phyloP scores from a whole-genome alignment of 2,888 invertebrate genomes.

The Agrotis clavis region DNA sequence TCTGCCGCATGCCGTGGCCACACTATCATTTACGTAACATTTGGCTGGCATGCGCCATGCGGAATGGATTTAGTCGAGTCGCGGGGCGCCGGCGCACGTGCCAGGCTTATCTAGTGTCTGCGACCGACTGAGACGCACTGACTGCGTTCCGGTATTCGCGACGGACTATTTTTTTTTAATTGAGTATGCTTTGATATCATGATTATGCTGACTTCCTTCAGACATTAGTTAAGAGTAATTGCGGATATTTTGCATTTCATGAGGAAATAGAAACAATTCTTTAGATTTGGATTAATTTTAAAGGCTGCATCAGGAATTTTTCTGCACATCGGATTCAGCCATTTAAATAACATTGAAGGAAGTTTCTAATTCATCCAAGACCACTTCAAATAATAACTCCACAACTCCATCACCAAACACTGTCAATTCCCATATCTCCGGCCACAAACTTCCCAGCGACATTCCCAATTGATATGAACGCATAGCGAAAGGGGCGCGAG shows the following conservation, averaged over 20 bases:
- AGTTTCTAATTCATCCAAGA: too few species aligned
- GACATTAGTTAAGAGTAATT: slow-evolving; percentile 10
- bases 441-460: slow-evolving; percentile 9
- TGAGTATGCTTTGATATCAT: slow-evolving; percentile 14
- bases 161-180: slow-evolving; percentile 26
- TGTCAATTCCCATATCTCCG: slow-evolving; percentile 24
- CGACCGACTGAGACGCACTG: slow-evolving; percentile 53
- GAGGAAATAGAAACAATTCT: too few species aligned
- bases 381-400: neutral
- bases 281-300: too few species aligned
- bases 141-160: slow-evolving; percentile 47
- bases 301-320: too few species aligned
- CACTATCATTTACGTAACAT: slow-evolving; percentile 75
- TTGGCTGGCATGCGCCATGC: slow-evolving; percentile 71
- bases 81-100: slow-evolving; percentile 66
- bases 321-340: too few species aligned
- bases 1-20: slow-evolving; percentile 33
- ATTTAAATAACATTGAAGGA: too few species aligned
- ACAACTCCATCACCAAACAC: slow-evolving; percentile 15
- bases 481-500: slow-evolving; percentile 31
- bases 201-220: slow-evolving; percentile 13
- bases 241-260: neutral
- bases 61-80: slow-evolving; percentile 75
- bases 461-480: slow-evolving; percentile 54
- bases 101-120: slow-evolving; percentile 66